phyloP scores from a whole-genome alignment of 2,797 vertebrate genomes.

The Pygocentrus nattereri region DNA sequence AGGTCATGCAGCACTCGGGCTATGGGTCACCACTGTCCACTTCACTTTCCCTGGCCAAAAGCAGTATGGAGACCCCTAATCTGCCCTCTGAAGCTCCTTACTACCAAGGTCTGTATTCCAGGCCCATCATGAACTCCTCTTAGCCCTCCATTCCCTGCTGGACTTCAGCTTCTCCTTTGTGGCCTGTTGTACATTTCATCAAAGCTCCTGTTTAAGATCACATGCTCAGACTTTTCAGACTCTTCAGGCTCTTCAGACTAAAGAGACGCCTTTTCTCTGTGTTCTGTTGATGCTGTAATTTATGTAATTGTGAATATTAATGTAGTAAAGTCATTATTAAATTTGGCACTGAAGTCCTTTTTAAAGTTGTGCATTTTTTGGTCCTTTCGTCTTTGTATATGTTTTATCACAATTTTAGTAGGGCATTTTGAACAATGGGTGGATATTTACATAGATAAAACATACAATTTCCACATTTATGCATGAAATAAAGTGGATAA shows the following conservation, averaged over 20 bases:
- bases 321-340: constrained; percentile 81
- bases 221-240: background rate
- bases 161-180: constrained; percentile 14
- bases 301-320: constrained; percentile 83
- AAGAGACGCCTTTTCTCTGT: constrained; percentile 62
- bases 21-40: constrained; percentile 84
- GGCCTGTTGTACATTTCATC: constrained; percentile 60
- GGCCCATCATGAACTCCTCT: constrained; percentile 88
- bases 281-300: constrained; percentile 78
- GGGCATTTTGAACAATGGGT: background rate
- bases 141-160: constrained; percentile 62
- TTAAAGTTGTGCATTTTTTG: constrained; percentile 17
- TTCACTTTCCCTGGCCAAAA: constrained; percentile 84
- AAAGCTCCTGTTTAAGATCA: constrained; percentile 24
- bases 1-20: constrained; percentile 86
- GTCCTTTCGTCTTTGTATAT: background rate
- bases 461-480: no score
- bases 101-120: constrained; percentile 87
- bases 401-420: no score
- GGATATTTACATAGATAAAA: background rate
- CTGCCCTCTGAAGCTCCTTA: constrained; percentile 83
- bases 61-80: constrained; percentile 81
- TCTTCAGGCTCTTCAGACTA: constrained; percentile 18
- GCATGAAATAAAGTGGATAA: no score
- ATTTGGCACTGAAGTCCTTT: constrained; percentile 77